Conservation (phyloP, 2,797 vertebrate species). For the Chelon auratus region DNA sequence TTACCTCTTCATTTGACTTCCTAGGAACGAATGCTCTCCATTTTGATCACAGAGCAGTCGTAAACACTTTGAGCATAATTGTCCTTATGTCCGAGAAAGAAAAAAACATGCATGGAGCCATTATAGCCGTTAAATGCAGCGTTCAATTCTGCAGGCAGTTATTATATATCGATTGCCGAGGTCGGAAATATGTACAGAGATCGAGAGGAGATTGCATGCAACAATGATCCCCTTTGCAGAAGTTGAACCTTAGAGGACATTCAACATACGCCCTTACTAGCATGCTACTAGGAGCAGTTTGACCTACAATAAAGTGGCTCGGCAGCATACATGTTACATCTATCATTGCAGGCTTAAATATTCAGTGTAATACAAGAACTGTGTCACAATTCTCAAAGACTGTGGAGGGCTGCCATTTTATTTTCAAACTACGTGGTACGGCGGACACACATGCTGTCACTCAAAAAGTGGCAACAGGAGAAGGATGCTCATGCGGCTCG, state of each 20-base stretch:
- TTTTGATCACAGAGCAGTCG: conserved; percentile 43
- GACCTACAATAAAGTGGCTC: conserved; percentile 6
- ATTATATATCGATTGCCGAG: background rate
- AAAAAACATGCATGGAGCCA: conserved; percentile 36
- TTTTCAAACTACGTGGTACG: conserved; percentile 13
- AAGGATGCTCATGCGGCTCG: conserved; percentile 42
- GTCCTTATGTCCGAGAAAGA: conserved; percentile 37
- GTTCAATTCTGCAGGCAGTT: conserved; percentile 14
- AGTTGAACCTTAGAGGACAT: background rate
- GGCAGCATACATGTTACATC: background rate
- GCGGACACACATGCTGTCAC: conserved; percentile 28
- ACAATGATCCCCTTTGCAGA: background rate
- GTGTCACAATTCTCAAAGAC: conserved; percentile 7
- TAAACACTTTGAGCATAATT: conserved; percentile 45
- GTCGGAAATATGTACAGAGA: background rate
- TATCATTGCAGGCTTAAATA: background rate
- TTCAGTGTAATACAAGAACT: conserved; percentile 2
- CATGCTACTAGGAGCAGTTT: background rate
- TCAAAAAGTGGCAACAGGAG: conserved; percentile 50
- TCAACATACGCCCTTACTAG: no score
- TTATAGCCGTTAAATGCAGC: conserved; percentile 9
- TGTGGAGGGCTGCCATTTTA: conserved; percentile 40
- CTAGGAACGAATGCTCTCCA: conserved; percentile 29
- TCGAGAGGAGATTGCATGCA: background rate
- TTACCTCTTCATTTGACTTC: conserved; percentile 47